A percentile compares a stretch with the other conserved stretches of the same genome.
phyloP scores from a whole-genome alignment of 2,113 vertebrate genomes.

The Phaethon lepturus region DNA sequence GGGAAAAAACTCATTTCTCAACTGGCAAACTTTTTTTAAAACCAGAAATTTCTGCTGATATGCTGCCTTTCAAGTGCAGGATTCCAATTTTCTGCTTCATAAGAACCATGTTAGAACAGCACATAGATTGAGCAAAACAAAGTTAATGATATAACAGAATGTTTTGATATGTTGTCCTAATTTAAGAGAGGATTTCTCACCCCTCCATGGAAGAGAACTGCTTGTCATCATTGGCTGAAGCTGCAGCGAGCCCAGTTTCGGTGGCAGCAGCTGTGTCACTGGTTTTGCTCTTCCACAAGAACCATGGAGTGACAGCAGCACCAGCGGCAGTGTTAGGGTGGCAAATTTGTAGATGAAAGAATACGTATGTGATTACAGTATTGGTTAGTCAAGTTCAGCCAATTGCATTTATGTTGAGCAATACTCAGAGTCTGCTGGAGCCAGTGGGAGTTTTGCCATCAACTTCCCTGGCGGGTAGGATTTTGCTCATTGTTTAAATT shows the following conservation, averaged over 20 bases:
- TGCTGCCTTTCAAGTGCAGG: background rate
- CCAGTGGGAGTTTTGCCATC: background rate
- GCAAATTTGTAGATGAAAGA: background rate
- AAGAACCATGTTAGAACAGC: background rate
- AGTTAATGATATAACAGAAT: background rate
- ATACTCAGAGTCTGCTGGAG: background rate
- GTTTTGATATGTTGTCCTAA: background rate
- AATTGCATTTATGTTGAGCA: background rate
- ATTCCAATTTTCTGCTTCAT: background rate
- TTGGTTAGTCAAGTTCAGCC: background rate
- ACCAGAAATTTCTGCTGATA: background rate
- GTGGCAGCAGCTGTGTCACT: background rate
- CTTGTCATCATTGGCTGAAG: background rate
- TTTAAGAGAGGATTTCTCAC: background rate
- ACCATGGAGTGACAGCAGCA: background rate
- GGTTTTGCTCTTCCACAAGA: background rate
- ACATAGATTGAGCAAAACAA: background rate
- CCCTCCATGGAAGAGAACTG: background rate
- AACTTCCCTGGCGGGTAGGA: background rate
- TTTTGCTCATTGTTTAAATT: slow-evolving; percentile 27
- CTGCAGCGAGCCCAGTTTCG: background rate
- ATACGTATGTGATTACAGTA: background rate
- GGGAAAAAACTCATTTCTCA: background rate
- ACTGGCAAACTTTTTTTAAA: background rate
- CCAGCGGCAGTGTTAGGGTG: background rate